A percentile compares a stretch with the other conserved stretches of the same genome.
Evolutionary conservation across 2,113 vertebrate species (phyloP).

Genomic region (Phasianus colchicus): DNA sequence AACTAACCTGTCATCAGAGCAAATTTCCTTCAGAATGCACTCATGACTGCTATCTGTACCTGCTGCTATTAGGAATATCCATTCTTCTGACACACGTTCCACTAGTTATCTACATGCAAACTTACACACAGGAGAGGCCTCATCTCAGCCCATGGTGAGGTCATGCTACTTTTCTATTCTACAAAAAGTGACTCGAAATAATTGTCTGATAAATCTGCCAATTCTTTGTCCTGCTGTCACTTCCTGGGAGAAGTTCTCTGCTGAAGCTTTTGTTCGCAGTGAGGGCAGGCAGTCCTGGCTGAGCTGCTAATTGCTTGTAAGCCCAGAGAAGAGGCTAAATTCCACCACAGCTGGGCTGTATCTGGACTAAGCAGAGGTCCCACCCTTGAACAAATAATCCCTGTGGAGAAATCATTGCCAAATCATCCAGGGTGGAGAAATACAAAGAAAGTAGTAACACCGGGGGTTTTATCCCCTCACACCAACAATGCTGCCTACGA

Average conservation of each 20-base stretch:
- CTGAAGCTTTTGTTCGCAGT: conserved; percentile 27
- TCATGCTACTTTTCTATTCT: background rate
- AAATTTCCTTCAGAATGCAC: conserved; percentile 20
- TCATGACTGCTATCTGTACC: background rate
- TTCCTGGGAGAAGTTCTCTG: background rate
- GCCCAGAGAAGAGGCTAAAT: conserved; percentile 5
- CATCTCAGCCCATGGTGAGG: background rate
- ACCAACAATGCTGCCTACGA: background rate
- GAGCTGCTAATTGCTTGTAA: conserved; percentile 25
- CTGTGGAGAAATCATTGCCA: conserved; percentile 29
- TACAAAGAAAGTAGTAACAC: conserved; percentile 30
- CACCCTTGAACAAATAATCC: conserved; percentile 48
- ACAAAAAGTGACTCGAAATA: conserved; percentile 7
- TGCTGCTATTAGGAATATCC: background rate
- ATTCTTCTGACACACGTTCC: background rate
- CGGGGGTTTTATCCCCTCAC: conserved; percentile 36
- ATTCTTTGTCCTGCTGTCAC: conserved; percentile 25
- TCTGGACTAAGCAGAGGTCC: conserved; percentile 18
- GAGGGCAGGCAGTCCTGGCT: background rate
- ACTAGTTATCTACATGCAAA: background rate
- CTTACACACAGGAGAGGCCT: background rate
- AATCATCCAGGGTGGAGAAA: conserved; percentile 26
- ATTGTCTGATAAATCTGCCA: background rate
- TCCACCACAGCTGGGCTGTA: background rate
- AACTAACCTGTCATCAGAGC: conserved; percentile 46